Percentiles rank a stretch among this genome's conserved stretches.
Conservation (phyloP, 2,888 invertebrate genomes). For the Craniophora ligustri region DNA sequence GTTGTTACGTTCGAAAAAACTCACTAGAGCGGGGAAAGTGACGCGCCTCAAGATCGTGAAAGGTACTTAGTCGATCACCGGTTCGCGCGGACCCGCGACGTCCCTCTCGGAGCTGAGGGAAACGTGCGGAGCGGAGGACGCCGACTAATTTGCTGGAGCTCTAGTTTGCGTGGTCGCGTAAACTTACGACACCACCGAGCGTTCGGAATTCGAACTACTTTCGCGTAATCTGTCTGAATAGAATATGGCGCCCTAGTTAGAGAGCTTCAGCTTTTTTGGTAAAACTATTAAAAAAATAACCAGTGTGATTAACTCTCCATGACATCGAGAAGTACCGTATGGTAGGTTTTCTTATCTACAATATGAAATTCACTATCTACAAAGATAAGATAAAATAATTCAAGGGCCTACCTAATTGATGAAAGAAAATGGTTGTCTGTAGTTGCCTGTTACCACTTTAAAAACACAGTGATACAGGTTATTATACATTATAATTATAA, state of each 20-base stretch:
- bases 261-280: slow-evolving; percentile 45
- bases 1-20: slow-evolving; percentile 86
- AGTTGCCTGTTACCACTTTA: too few species aligned
- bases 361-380: background rate
- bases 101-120: slow-evolving; percentile 57
- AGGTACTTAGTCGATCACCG: slow-evolving; percentile 82
- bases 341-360: background rate
- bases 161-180: slow-evolving; percentile 67
- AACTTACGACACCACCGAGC: slow-evolving; percentile 82
- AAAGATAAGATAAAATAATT: background rate
- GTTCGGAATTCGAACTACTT: slow-evolving; percentile 87
- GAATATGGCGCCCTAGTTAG: slow-evolving; percentile 78
- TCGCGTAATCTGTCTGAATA: slow-evolving; percentile 84
- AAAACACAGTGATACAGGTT: too few species aligned
- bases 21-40: slow-evolving; percentile 86
- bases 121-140: slow-evolving; percentile 47
- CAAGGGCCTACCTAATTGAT: background rate
- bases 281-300: slow-evolving; percentile 36
- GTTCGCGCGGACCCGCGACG: slow-evolving; percentile 66
- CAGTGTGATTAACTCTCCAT: background rate
- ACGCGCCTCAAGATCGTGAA: slow-evolving; percentile 85
- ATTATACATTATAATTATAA: too few species aligned
- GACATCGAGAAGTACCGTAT: background rate
- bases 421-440: background rate
- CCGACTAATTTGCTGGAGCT: slow-evolving; percentile 70